These are phyloP conservation scores for Azorinus chamasolen DNA, from an alignment of 2,888 invertebrate species.

Conservation along the genomic window DNA sequence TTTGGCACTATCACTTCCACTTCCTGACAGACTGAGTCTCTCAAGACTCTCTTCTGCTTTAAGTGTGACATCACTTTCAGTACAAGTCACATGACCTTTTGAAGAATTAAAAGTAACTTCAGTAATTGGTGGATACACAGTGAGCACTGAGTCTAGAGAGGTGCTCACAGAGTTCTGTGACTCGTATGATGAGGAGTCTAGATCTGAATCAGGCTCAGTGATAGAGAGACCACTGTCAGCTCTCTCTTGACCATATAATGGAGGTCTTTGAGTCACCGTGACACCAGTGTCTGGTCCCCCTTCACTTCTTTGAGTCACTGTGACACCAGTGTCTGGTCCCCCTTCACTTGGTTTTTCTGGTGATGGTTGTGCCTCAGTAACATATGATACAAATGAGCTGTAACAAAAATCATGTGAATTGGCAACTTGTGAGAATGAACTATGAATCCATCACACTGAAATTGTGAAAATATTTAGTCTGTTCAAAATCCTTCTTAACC, in stretches of 20 bases:
- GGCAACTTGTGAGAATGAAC: too few species aligned
- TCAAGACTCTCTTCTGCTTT: not conserved
- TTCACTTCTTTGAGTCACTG: not conserved
- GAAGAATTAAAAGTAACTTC: conserved; percentile 1
- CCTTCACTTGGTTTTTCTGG: not conserved
- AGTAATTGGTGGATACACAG: conserved; percentile 5
- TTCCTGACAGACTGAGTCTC: too few species aligned
- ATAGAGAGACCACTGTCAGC: conserved; percentile 35
- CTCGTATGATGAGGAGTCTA: conserved; percentile 32
- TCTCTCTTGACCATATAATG: not conserved
- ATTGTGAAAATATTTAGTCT: too few species aligned
- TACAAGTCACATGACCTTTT: not conserved
- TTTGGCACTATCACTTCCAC: too few species aligned
- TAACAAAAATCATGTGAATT: too few species aligned
- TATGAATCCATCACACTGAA: too few species aligned
- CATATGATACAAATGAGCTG: not conserved
- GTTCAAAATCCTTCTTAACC: too few species aligned
- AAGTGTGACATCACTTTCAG: not conserved
- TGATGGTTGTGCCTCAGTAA: conserved; percentile 9
- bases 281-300: not conserved
- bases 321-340: conserved; percentile 1
- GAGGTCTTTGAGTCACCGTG: not conserved
- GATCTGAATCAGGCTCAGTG: conserved; percentile 22
- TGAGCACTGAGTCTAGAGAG: conserved; percentile 7
- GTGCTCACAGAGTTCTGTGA: conserved; percentile 13